phyloP scores from a whole-genome alignment of 2,888 invertebrate genomes.

The Hemicrepidius hirtus region DNA sequence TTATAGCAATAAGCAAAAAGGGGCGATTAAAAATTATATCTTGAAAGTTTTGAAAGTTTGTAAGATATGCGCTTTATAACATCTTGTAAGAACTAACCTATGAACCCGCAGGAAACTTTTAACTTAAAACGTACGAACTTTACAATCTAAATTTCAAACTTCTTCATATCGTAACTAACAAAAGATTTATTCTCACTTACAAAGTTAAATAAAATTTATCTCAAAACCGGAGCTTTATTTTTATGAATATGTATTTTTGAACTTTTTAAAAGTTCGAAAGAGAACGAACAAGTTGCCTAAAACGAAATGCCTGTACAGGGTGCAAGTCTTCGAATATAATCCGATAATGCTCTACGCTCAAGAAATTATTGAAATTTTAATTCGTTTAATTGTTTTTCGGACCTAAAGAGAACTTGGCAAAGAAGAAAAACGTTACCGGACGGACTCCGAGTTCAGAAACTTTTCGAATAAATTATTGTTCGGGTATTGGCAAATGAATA shows the following conservation, averaged over 20 bases:
- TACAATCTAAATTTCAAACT: constrained; percentile 66
- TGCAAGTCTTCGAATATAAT: constrained; percentile 42
- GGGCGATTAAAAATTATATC: constrained; percentile 46
- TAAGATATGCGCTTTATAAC: constrained; percentile 49
- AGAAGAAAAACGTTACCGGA: constrained; percentile 31
- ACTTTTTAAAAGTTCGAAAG: constrained; percentile 52
- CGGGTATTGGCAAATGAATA: constrained; percentile 49
- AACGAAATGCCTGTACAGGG: constrained; percentile 42
- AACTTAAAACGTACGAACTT: constrained; percentile 61
- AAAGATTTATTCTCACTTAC: constrained; percentile 68
- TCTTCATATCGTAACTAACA: constrained; percentile 67
- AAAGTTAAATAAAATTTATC: constrained; percentile 66
- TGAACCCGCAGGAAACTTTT: constrained; percentile 54
- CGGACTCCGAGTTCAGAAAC: constrained; percentile 34
- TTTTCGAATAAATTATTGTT: constrained; percentile 52
- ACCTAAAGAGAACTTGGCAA: constrained; percentile 37
- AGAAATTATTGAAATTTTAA: constrained; percentile 49
- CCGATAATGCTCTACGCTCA: constrained; percentile 38
- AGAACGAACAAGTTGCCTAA: constrained; percentile 32
- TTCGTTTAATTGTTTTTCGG: constrained; percentile 49
- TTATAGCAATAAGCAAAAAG: constrained; percentile 29
- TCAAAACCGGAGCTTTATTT: constrained; percentile 59
- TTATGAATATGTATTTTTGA: constrained; percentile 64
- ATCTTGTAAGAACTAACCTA: constrained; percentile 54
- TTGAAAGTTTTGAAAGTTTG: constrained; percentile 37